Percentiles rank a stretch among this genome's conserved stretches.
Evolutionary conservation across 2,113 vertebrate species (phyloP).

Genomic region (Girardinichthys multiradiatus): DNA sequence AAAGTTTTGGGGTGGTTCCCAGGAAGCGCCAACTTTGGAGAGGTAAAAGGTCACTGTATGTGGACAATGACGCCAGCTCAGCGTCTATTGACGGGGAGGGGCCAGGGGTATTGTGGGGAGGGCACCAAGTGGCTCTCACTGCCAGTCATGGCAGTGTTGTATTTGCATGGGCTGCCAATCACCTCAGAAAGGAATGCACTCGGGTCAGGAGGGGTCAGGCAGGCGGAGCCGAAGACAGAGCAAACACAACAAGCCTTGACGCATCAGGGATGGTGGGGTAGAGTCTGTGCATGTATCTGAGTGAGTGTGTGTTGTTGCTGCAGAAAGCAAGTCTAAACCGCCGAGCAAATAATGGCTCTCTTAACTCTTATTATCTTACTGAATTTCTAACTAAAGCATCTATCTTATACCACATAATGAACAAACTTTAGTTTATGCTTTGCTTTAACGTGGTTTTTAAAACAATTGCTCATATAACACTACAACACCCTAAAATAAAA

Average conservation of each 20-base stretch:
- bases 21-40: slow-evolving; percentile 77
- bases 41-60: slow-evolving; percentile 82
- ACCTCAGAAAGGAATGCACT: slow-evolving; percentile 83
- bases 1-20: slow-evolving; percentile 77
- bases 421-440: slow-evolving; percentile 10
- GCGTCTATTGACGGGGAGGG: slow-evolving; percentile 84
- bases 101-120: slow-evolving; percentile 86
- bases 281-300: slow-evolving; percentile 19
- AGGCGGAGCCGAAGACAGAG: slow-evolving; percentile 77
- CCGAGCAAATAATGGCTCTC: slow-evolving; percentile 26
- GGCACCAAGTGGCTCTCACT: slow-evolving; percentile 81
- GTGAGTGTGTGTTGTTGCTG: slow-evolving; percentile 21
- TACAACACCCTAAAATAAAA: slow-evolving; percentile 33
- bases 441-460: slow-evolving; percentile 5
- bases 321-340: slow-evolving; percentile 35
- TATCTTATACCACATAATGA: slow-evolving; percentile 11
- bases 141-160: slow-evolving; percentile 80
- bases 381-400: slow-evolving; percentile 28
- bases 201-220: slow-evolving; percentile 80
- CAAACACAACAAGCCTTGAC: slow-evolving; percentile 78
- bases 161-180: slow-evolving; percentile 88
- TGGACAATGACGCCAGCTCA: slow-evolving; percentile 86
- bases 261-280: slow-evolving; percentile 68
- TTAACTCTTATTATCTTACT: slow-evolving; percentile 12
- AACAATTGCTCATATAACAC: slow-evolving; percentile 25